Evolutionary conservation across 2,797 vertebrate genomes (phyloP).

Genomic region (Gallinago nigripennis): DNA sequence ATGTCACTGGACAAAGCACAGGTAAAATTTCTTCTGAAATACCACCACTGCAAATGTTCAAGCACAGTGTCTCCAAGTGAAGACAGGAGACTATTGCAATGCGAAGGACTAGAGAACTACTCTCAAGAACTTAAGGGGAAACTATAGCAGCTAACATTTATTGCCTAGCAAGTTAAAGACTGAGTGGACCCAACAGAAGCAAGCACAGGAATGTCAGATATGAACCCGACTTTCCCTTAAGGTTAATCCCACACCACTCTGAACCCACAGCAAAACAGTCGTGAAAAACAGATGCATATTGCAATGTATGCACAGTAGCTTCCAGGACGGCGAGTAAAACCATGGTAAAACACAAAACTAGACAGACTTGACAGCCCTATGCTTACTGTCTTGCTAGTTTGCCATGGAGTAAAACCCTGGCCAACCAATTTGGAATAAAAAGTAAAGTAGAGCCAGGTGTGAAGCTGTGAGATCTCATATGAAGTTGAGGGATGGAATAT

Average conservation of each 20-base stretch:
- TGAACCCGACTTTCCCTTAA: neutral
- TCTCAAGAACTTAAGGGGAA: neutral
- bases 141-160: neutral
- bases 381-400: neutral
- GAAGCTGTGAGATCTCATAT: neutral
- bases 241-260: neutral
- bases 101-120: neutral
- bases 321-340: neutral
- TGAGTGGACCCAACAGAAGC: neutral
- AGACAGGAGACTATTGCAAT: neutral
- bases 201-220: neutral
- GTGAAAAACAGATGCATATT: neutral
- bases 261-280: neutral
- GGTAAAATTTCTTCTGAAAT: neutral
- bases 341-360: neutral
- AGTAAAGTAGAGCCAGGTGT: neutral
- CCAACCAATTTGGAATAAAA: neutral
- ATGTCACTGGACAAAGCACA: neutral
- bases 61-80: neutral
- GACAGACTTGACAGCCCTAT: neutral
- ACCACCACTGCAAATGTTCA: rapidly evolving
- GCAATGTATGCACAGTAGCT: neutral
- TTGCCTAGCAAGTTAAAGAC: neutral
- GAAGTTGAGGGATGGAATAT: neutral
- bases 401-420: neutral